Conservation (phyloP, 2,113 vertebrate genomes). For the Nicator chloris region DNA sequence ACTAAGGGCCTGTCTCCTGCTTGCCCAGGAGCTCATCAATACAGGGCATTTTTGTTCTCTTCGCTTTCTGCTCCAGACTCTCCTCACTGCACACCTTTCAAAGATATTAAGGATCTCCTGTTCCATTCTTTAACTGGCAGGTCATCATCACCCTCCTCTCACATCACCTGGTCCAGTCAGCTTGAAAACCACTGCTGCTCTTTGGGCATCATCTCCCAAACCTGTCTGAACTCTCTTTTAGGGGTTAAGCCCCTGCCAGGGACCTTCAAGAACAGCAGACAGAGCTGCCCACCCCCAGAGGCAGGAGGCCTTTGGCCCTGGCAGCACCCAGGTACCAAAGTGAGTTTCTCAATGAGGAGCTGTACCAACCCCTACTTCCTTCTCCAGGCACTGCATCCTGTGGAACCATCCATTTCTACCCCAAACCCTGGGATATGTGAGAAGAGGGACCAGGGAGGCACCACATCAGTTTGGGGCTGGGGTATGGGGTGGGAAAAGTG, state of each 20-base stretch:
- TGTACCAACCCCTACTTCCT: not conserved
- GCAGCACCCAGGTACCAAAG: not conserved
- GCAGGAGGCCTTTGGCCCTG: not conserved
- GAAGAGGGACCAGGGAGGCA: not conserved
- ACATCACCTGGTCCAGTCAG: not conserved
- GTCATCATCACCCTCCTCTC: not conserved
- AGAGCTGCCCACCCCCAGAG: not conserved
- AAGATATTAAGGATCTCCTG: not conserved
- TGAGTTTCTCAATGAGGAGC: not conserved
- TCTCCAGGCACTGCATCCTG: not conserved
- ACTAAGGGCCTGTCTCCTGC: not conserved
- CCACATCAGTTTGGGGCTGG: not conserved
- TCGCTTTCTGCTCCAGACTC: not conserved
- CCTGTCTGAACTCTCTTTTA: not conserved
- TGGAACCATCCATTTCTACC: not conserved
- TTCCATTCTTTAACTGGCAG: not conserved
- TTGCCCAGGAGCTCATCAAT: not conserved
- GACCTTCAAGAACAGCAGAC: not conserved
- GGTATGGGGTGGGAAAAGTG: not conserved
- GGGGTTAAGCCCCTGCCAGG: not conserved
- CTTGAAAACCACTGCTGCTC: not conserved
- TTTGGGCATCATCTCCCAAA: not conserved
- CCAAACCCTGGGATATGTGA: fast-evolving
- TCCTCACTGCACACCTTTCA: not conserved
- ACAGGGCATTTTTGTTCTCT: not conserved